Evolutionary conservation across 2,797 vertebrate genomes (phyloP).

Genomic region (Rhyacichthys aspro): DNA sequence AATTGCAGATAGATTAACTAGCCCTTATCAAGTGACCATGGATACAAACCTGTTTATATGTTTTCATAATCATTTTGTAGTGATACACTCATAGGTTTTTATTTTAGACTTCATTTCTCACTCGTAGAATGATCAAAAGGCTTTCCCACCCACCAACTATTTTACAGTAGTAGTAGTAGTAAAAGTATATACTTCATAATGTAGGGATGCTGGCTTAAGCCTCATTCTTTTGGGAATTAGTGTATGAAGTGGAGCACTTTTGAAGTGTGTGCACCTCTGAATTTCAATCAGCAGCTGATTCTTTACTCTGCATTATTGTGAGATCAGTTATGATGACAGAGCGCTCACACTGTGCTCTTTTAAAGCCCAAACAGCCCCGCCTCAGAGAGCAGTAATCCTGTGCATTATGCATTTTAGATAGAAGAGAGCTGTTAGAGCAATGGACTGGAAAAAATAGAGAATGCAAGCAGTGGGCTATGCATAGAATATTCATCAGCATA

Average conservation of each 20-base stretch:
- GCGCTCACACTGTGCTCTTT: conserved; percentile 23
- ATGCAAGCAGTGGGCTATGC: conserved; percentile 7
- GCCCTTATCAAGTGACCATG: not conserved
- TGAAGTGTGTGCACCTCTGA: conserved; percentile 34
- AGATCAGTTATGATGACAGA: conserved; percentile 26
- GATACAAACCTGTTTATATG: not conserved
- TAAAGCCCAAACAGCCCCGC: conserved; percentile 45
- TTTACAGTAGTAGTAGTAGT: conserved; percentile 4
- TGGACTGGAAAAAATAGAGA: conserved; percentile 34
- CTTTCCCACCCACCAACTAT: not conserved
- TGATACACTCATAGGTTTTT: conserved; percentile 15
- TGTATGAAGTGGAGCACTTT: conserved; percentile 30
- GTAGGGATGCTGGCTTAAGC: conserved; percentile 31
- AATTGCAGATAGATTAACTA: not conserved
- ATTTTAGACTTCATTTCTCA: conserved; percentile 10
- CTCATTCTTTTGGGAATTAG: conserved; percentile 23
- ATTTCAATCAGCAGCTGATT: conserved; percentile 50
- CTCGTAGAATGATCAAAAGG: conserved; percentile 19
- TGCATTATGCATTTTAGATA: conserved; percentile 56
- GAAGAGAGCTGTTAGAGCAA: conserved; percentile 36
- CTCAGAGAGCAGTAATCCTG: conserved; percentile 46
- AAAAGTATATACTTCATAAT: conserved; percentile 39
- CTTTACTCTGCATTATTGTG: conserved; percentile 37
- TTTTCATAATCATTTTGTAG: conserved; percentile 3
- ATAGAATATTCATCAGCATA: conserved; percentile 39